Evolutionary conservation across 2,797 vertebrate genomes (phyloP).

Genomic region (Propithecus perrieri): DNA sequence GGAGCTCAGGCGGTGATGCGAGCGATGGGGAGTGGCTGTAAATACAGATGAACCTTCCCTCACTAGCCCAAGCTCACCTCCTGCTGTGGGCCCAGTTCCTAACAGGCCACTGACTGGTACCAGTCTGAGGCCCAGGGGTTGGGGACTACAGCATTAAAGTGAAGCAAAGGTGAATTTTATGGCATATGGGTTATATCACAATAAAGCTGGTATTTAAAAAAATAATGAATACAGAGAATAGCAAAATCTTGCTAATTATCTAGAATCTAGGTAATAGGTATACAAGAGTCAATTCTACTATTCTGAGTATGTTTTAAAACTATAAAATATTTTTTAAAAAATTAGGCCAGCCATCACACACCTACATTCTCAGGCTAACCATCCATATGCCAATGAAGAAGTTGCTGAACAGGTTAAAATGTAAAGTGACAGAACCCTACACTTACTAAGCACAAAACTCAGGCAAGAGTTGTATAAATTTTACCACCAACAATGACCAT

Average conservation of each 20-base stretch:
- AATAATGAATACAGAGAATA: background rate
- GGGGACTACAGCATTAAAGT: background rate
- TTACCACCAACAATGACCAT: background rate
- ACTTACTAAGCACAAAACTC: background rate
- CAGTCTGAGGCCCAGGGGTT: too few relatives aligned
- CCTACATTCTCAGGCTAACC: background rate
- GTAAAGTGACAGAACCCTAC: background rate
- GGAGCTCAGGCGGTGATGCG: too few relatives aligned
- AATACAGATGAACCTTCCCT: too few relatives aligned
- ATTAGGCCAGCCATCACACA: background rate
- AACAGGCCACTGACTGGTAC: too few relatives aligned
- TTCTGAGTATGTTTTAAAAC: background rate
- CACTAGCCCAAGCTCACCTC: too few relatives aligned
- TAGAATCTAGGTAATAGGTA: background rate
- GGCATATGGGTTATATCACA: background rate
- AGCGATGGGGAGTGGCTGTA: too few relatives aligned
- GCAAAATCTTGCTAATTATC: background rate
- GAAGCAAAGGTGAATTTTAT: background rate
- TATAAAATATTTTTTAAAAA: background rate
- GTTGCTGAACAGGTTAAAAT: background rate
- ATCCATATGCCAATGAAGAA: background rate
- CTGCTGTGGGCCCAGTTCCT: too few relatives aligned
- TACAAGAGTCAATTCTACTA: background rate
- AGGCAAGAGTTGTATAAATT: background rate
- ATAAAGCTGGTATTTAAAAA: background rate